phyloP scores from a whole-genome alignment of 2,113 vertebrate genomes.

The Callipepla squamata region DNA sequence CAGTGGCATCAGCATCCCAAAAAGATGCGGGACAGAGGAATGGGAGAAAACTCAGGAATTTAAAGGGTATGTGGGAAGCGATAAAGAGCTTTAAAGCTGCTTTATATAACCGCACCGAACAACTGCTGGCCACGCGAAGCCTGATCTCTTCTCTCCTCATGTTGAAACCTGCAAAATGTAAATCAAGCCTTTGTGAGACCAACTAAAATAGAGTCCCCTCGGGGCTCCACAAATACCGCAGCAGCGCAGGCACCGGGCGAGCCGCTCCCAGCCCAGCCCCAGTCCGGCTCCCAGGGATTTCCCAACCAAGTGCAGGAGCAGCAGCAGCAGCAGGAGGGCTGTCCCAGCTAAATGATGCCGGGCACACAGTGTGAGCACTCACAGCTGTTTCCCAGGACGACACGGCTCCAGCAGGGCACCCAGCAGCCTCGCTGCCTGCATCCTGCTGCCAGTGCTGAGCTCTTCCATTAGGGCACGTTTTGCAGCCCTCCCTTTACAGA shows the following conservation, averaged over 20 bases:
- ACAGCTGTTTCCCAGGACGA: neutral
- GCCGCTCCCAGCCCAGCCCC: slow-evolving; percentile 13
- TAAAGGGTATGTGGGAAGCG: neutral
- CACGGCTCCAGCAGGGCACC: neutral
- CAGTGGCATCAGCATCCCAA: neutral
- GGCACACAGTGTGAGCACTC: no score
- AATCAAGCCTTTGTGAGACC: slow-evolving; percentile 74
- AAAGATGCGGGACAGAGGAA: neutral
- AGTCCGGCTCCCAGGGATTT: neutral
- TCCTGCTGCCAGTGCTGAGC: neutral
- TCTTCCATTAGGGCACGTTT: neutral
- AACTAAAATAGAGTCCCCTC: slow-evolving; percentile 78
- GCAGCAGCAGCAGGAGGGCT: neutral
- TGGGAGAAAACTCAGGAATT: slow-evolving; percentile 33
- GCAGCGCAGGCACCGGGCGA: slow-evolving; percentile 53
- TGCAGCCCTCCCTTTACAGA: neutral
- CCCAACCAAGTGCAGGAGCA: neutral
- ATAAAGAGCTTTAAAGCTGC: slow-evolving; percentile 49
- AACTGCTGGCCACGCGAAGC: slow-evolving; percentile 66
- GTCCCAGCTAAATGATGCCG: neutral
- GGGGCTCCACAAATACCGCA: slow-evolving; percentile 76
- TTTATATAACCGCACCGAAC: slow-evolving; percentile 70
- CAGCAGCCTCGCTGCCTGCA: neutral
- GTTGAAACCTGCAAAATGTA: slow-evolving; percentile 80
- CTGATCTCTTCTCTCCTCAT: slow-evolving; percentile 46